These are phyloP conservation scores for Struthio camelus DNA, from an alignment of 2,113 vertebrate species.

Conservation along the genomic window DNA sequence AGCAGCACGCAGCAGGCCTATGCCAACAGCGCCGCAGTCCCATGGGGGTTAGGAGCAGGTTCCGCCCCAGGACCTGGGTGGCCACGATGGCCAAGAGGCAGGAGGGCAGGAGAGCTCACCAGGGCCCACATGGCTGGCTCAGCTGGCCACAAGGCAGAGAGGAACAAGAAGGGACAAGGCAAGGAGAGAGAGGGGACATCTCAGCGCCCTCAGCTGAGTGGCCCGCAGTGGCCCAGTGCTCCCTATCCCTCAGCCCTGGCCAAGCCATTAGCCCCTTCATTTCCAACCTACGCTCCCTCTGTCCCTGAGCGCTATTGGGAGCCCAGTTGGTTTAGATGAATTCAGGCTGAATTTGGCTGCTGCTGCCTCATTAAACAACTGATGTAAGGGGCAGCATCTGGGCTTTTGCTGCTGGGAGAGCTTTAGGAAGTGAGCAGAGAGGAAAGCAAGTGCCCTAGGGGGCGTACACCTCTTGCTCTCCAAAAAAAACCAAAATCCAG, in stretches of 20 bases:
- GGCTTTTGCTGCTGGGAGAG: neutral
- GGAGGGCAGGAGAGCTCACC: neutral
- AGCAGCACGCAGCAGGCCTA: neutral
- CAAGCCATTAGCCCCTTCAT: neutral
- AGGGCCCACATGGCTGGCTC: neutral
- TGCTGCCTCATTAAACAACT: neutral
- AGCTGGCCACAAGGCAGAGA: neutral
- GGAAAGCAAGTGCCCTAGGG: neutral
- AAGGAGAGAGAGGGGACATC: neutral
- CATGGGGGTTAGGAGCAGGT: accelerated
- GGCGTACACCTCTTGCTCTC: neutral
- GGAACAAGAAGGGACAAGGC: neutral
- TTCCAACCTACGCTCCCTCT: neutral
- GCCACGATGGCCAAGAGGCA: too few relatives aligned
- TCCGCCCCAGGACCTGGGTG: accelerated
- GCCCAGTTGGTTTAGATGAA: neutral
- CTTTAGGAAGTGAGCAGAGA: neutral
- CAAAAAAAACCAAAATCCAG: neutral
- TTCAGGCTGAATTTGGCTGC: neutral
- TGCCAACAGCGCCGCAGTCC: accelerated
- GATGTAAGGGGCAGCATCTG: neutral
- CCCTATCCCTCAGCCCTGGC: accelerated
- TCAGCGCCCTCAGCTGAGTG: too few relatives aligned
- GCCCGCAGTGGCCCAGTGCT: neutral
- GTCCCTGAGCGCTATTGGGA: neutral